Evolutionary conservation across 1,140 invertebrate species (phyloP), one percentile per base, ranked within the genome.

Genomic region (Trachymyrmex septentrionalis): DNA sequence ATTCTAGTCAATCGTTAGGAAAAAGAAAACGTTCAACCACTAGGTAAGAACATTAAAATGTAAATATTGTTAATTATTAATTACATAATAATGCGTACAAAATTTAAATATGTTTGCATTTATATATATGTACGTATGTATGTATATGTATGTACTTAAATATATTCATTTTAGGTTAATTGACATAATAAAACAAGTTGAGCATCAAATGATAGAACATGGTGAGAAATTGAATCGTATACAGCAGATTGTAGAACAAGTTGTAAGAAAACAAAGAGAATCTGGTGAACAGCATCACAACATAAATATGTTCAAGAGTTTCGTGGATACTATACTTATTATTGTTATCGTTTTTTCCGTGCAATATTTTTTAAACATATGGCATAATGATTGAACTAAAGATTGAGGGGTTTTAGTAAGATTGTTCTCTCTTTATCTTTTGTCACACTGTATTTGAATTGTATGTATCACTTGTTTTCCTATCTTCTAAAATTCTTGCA

Each of bases 1-100:
- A 96, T 92, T 96, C 95, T 85, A 96, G 95, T 93, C 95, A 95
- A 81, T 96, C 95, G 21, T 87, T 95, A 69, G 93, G 93, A 12
- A 95, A 95, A 92, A 89, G 94, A 82, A 93, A 93, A 92, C 92
- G 93, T 84, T 92, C 93, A 53, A 76, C 90, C 0, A 87, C 92
- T 64, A 93, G 94, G 95, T 95, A 88, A 89, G 48, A 59, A 73
- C 53, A 27, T 87, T 86, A 38, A 82, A 48, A 67, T 80, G 71
- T 24, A 61, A 4, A 19, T n/a, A 30, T 66, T 21, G 19, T 24
- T 9, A 53, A 55, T 57, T 34, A 19, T 59, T 69, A 63, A 53
- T 1, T 72, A 75, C 59, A 38, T 44, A 34, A 3, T 69, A 80
- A 85, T 72, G 7, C 0, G 1, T 10, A 53, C 1, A 80, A 12